Conservation (phyloP, 2,888 invertebrate species). For the Azorinus chamasolen region DNA sequence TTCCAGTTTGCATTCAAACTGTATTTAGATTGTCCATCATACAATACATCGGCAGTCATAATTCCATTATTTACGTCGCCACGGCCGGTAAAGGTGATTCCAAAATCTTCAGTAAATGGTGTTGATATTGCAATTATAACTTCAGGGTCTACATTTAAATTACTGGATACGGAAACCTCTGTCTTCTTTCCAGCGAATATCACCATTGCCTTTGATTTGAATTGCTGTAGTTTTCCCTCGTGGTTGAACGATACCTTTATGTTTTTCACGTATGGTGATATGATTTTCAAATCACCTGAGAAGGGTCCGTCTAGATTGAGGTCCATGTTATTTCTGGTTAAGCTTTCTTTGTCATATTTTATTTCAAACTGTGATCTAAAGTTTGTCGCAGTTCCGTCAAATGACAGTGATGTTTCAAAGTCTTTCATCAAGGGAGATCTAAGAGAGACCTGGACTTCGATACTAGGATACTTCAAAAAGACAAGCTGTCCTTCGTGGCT, state of each 20-base stretch:
- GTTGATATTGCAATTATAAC: too few species aligned
- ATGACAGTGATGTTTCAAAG: slow-evolving; percentile 27
- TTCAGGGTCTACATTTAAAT: too few species aligned
- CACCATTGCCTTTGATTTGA: slow-evolving; percentile 20
- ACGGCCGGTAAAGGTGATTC: too few species aligned
- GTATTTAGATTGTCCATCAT: too few species aligned
- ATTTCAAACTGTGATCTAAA: slow-evolving; percentile 25
- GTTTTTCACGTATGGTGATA: slow-evolving; percentile 37
- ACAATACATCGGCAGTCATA: too few species aligned
- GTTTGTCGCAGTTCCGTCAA: slow-evolving; percentile 14
- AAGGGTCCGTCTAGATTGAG: slow-evolving; percentile 30
- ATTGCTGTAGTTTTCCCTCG: slow-evolving; percentile 7
- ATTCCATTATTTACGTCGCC: too few species aligned
- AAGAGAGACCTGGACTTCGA: slow-evolving; percentile 37
- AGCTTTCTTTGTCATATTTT: slow-evolving; percentile 25
- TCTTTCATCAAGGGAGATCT: slow-evolving; percentile 52
- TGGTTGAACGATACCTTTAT: slow-evolving; percentile 30
- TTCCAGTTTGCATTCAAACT: too few species aligned
- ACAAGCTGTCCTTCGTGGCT: slow-evolving; percentile 49
- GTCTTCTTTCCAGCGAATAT: slow-evolving; percentile 27
- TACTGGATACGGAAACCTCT: slow-evolving; percentile 3
- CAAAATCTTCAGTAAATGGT: slow-evolving; percentile 25
- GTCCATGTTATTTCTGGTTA: slow-evolving; percentile 9
- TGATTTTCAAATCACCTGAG: slow-evolving; percentile 35
- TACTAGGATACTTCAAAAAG: slow-evolving; percentile 30